Conservation (phyloP, 2,888 invertebrate genomes). For the Lottia scabra region DNA sequence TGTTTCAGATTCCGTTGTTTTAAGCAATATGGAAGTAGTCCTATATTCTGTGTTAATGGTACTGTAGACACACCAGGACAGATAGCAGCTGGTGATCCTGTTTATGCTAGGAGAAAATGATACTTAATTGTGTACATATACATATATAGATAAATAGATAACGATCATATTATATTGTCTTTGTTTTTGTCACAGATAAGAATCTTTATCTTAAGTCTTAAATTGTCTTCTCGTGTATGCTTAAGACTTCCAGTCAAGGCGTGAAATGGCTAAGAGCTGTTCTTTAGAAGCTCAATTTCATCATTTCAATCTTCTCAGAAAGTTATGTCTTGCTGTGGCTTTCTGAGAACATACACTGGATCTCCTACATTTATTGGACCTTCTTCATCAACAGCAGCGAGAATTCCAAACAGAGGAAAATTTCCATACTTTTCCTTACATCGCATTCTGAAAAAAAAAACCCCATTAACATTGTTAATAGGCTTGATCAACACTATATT, state of each 20-base stretch:
- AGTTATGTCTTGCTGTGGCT: conserved; percentile 1
- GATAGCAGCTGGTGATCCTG: conserved; percentile 72
- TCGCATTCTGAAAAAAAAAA: conserved; percentile 38
- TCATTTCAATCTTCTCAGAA: too few relatives aligned
- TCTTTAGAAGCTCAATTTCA: too few relatives aligned
- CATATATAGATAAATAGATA: neutral
- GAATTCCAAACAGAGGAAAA: conserved; percentile 72
- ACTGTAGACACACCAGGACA: conserved; percentile 70
- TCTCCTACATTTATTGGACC: conserved; percentile 73
- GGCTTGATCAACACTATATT: too few relatives aligned
- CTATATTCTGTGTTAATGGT: conserved; percentile 73
- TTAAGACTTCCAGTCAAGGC: too few relatives aligned
- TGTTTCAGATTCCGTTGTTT: conserved; percentile 39
- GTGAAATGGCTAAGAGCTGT: too few relatives aligned
- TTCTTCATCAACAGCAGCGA: conserved; percentile 70
- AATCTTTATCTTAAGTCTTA: too few relatives aligned
- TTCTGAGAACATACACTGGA: conserved; percentile 69
- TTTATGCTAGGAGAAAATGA: conserved; percentile 67
- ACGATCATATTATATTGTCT: too few relatives aligned
- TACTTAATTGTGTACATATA: neutral
- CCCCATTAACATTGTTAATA: too few relatives aligned
- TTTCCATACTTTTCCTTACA: conserved; percentile 35
- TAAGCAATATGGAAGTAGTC: conserved; percentile 44
- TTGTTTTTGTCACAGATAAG: too few relatives aligned
- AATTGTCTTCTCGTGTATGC: too few relatives aligned